Evolutionary conservation across 2,113 vertebrate genomes (phyloP).

Genomic region (Trematomus loennbergii): DNA sequence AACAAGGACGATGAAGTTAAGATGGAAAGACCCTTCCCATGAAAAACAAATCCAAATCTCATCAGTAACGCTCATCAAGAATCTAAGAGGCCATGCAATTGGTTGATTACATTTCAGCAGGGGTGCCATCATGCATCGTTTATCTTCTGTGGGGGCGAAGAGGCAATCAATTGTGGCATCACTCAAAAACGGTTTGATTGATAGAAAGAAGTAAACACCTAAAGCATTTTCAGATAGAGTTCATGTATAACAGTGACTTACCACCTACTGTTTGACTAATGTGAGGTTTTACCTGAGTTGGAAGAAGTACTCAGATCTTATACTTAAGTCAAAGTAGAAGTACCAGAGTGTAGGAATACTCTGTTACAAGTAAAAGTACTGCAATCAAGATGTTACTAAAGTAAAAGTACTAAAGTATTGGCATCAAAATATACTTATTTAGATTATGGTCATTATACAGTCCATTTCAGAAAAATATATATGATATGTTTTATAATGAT

Average conservation of each 20-base stretch:
- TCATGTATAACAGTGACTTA: neutral
- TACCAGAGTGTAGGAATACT: no score
- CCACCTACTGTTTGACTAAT: no score
- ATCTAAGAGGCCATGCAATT: constrained; percentile 29
- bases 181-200: constrained; percentile 27
- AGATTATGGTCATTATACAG: neutral
- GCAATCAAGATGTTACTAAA: no score
- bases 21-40: constrained; percentile 27
- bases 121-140: constrained; percentile 28
- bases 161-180: constrained; percentile 44
- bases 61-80: constrained; percentile 42
- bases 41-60: constrained; percentile 18
- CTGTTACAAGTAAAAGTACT: neutral
- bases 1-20: neutral
- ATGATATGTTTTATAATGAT: no score
- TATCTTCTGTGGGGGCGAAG: constrained; percentile 30
- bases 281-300: neutral
- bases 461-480: neutral
- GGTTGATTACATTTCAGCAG: constrained; percentile 25
- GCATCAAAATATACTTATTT: no score
- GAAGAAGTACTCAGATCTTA: no score
- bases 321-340: no score
- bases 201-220: constrained; percentile 4
- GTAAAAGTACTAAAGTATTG: no score
- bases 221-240: neutral